A percentile compares a stretch with the other conserved stretches of the same genome.
Conservation (phyloP, 2,113 vertebrate genomes). For the Erythrocercus mccallii region DNA sequence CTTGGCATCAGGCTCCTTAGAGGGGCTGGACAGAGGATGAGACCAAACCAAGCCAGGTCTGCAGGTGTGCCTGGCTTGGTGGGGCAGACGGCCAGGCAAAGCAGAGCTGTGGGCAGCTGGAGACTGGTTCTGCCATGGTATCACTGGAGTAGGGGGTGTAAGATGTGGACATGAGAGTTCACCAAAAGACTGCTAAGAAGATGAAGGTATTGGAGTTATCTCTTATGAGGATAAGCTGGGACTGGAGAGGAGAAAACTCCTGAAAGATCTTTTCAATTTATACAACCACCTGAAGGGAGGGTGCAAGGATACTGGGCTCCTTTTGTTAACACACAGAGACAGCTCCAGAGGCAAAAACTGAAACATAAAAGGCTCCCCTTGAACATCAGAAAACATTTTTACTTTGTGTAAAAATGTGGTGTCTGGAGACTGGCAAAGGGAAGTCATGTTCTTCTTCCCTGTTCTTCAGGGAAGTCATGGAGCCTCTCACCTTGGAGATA, state of each 20-base stretch:
- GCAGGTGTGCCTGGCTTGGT: neutral
- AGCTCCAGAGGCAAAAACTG: neutral
- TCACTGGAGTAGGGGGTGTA: rapidly evolving
- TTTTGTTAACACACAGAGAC: neutral
- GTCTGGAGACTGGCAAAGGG: neutral
- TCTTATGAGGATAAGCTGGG: neutral
- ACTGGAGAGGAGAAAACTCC: neutral
- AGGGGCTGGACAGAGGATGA: neutral
- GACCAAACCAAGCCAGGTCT: neutral
- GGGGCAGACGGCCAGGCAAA: rapidly evolving
- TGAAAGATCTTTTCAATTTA: neutral
- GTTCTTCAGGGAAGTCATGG: neutral
- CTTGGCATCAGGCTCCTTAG: neutral
- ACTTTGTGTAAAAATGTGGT: neutral
- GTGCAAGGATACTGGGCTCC: neutral
- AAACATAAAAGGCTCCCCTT: neutral
- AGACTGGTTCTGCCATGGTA: rapidly evolving
- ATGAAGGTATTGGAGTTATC: neutral
- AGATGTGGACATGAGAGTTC: neutral
- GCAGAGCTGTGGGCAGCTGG: neutral
- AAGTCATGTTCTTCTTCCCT: no score
- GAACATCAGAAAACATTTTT: neutral
- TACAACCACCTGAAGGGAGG: neutral
- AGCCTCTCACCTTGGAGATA: neutral
- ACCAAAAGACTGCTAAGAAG: neutral